A percentile compares a stretch with the other conserved stretches of the same genome.
Conservation (phyloP, 2,797 vertebrate species). For the Momotus momota region DNA sequence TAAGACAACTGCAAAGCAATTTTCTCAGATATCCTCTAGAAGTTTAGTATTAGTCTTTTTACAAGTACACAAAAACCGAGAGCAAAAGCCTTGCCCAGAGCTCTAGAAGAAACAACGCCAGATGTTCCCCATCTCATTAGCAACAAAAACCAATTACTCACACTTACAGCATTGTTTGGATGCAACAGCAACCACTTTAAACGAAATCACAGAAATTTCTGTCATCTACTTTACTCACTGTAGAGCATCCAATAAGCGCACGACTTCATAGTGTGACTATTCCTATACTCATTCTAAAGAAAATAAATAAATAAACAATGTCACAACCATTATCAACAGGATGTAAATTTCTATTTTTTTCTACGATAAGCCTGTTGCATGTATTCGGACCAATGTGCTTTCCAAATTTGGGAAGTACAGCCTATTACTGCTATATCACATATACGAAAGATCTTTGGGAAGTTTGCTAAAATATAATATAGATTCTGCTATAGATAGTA, state of each 20-base stretch:
- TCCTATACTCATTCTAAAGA: neutral
- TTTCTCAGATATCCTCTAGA: neutral
- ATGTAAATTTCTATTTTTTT: neutral
- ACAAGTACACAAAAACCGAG: neutral
- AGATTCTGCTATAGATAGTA: neutral
- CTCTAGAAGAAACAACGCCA: neutral
- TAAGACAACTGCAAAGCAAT: neutral
- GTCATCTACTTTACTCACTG: neutral
- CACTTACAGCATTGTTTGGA: neutral
- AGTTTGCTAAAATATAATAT: neutral
- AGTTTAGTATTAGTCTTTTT: neutral
- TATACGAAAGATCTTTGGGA: neutral
- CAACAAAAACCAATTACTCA: neutral
- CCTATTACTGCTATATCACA: neutral
- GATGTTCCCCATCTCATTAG: neutral
- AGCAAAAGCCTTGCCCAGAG: neutral
- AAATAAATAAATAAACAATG: neutral
- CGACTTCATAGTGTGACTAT: neutral
- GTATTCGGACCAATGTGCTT: neutral
- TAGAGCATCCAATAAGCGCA: rapidly evolving
- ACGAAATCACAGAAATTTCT: neutral
- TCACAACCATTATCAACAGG: neutral
- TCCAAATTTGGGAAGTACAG: neutral
- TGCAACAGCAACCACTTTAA: neutral
- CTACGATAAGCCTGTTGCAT: neutral